Conservation (phyloP, 2,797 vertebrate genomes). For the Gymnodraco acuticeps region DNA sequence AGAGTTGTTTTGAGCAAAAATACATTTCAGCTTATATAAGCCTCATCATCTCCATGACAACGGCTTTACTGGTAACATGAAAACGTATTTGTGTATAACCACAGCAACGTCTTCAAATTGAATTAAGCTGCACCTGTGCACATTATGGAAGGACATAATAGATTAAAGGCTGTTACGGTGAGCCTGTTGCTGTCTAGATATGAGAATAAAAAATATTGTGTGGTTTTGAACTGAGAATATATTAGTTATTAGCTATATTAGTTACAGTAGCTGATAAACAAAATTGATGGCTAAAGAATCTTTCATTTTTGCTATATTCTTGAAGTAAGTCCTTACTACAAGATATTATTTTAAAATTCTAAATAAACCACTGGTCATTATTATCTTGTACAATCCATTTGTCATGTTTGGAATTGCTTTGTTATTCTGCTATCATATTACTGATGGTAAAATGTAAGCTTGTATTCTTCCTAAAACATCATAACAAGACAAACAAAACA, state of each 20-base stretch:
- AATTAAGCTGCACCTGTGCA: constrained; percentile 89
- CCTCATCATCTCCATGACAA: constrained; percentile 93
- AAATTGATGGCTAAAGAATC: neutral
- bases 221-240: constrained; percentile 17
- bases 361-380: constrained; percentile 1
- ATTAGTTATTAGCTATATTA: too few relatives aligned
- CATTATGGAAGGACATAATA: constrained; percentile 83
- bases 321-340: neutral
- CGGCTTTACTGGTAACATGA: constrained; percentile 94
- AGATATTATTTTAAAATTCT: constrained; percentile 1
- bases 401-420: neutral
- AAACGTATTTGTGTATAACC: constrained; percentile 91
- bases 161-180: constrained; percentile 65
- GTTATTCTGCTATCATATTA: constrained; percentile 11
- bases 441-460: neutral
- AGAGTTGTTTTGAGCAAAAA: constrained; percentile 83
- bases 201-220: constrained; percentile 26
- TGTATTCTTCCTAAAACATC: neutral
- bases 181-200: constrained; percentile 36
- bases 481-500: constrained; percentile 4
- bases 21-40: constrained; percentile 91
- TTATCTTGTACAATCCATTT: neutral
- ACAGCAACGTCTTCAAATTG: constrained; percentile 87
- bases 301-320: neutral
- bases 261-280: constrained; percentile 33